These are phyloP conservation scores for Idaea aversata DNA, from an alignment of 2,888 invertebrate genomes.

Conservation along the genomic window DNA sequence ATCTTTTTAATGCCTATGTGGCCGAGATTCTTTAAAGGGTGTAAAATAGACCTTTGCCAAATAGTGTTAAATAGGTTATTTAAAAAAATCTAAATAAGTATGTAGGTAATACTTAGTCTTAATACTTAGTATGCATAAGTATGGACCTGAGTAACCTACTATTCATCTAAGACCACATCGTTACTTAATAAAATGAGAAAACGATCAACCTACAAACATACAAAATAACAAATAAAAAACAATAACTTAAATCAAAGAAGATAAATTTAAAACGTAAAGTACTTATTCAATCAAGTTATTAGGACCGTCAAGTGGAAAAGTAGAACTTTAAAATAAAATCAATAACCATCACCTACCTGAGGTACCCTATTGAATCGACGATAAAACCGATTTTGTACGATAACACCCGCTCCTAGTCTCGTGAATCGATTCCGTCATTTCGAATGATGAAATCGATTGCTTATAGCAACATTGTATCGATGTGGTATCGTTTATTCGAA, in stretches of 20 bases:
- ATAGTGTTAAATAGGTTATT: too few relatives aligned
- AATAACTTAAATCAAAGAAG: background rate
- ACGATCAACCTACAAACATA: background rate
- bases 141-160: background rate
- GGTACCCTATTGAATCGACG: constrained; percentile 50
- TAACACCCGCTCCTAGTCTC: constrained; percentile 53
- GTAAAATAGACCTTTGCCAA: too few relatives aligned
- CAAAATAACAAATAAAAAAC: background rate
- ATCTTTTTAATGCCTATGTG: too few relatives aligned
- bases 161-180: background rate
- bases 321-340: constrained; percentile 43
- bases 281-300: background rate
- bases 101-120: too few relatives aligned
- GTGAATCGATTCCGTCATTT: constrained; percentile 55
- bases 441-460: constrained; percentile 60
- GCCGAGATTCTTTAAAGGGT: too few relatives aligned
- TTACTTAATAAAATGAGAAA: background rate
- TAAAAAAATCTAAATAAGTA: too few relatives aligned
- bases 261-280: background rate
- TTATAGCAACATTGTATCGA: constrained; percentile 58
- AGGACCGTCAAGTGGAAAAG: constrained; percentile 13
- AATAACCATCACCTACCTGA: constrained; percentile 44
- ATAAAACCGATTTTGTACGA: constrained; percentile 62
- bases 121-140: too few relatives aligned
- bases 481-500: constrained; percentile 39